Conservation (phyloP, 23 tunicate species). For the Aplidium turbinatum region DNA sequence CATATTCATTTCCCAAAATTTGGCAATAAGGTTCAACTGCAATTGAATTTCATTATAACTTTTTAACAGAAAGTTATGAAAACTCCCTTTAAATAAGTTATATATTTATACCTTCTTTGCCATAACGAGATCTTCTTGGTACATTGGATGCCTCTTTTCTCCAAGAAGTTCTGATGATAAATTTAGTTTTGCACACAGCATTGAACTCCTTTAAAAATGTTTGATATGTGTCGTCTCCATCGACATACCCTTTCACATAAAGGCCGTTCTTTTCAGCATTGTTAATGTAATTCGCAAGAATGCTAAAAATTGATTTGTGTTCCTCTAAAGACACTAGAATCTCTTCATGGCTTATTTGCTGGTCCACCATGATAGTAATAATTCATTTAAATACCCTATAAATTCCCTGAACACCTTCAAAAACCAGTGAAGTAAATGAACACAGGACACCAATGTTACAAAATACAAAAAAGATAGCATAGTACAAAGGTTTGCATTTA, state of each 20-base stretch:
- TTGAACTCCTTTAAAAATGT: conserved; percentile 50
- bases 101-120: conserved; percentile 59
- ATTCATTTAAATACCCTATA: no score
- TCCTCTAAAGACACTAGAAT: neutral
- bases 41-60: no score
- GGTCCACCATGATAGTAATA: conserved; percentile 5
- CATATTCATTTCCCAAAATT: no score
- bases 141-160: conserved; percentile 44
- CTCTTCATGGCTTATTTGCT: conserved; percentile 23
- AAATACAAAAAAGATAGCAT: no score
- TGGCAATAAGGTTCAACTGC: no score
- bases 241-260: conserved; percentile 58
- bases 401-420: no score
- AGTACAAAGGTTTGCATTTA: no score
- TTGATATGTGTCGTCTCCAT: conserved; percentile 59
- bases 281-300: conserved; percentile 55
- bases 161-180: conserved; percentile 67
- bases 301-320: conserved; percentile 51
- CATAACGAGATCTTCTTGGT: conserved; percentile 48
- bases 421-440: no score
- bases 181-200: conserved; percentile 57
- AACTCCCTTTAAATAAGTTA: no score
- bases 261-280: conserved; percentile 50
- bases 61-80: no score
- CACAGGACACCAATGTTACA: no score